These are phyloP conservation scores for Epinephelus lanceolatus DNA, from an alignment of 2,113 vertebrate genomes.

Conservation along the genomic window DNA sequence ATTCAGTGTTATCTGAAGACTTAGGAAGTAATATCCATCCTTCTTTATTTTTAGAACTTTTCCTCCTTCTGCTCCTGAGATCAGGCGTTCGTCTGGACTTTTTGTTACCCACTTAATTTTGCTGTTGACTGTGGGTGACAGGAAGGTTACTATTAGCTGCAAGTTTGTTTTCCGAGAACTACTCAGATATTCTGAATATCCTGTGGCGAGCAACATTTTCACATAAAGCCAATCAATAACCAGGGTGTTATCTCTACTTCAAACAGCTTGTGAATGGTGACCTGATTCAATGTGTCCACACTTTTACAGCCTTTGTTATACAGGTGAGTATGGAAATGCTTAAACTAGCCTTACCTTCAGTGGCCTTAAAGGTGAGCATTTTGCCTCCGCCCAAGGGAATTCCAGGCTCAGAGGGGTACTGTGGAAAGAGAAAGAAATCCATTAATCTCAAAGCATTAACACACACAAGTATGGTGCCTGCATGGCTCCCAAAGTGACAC, in stretches of 20 bases:
- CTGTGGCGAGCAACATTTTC: too few relatives aligned
- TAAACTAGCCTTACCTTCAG: not conserved
- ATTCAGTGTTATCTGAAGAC: slow-evolving; percentile 61
- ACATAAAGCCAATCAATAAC: not conserved
- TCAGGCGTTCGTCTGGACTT: fast-evolving
- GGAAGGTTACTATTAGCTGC: not conserved
- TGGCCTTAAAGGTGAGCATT: not conserved
- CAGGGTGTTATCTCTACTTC: not conserved
- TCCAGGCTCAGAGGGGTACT: fast-evolving
- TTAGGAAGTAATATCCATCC: slow-evolving; percentile 77
- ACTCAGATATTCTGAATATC: too few relatives aligned
- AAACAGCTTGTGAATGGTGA: not conserved
- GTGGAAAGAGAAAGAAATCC: slow-evolving; percentile 10
- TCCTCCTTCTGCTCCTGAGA: fast-evolving
- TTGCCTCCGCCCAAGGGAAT: slow-evolving; percentile 4
- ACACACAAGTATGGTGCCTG: not conserved
- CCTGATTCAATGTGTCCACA: not conserved
- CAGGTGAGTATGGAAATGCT: not conserved
- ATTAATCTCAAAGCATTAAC: slow-evolving; percentile 22
- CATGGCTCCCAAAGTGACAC: slow-evolving; percentile 2
- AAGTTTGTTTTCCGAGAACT: not conserved
- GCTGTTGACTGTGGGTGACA: fast-evolving
- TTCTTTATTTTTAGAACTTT: fast-evolving
- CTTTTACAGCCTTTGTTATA: not conserved
- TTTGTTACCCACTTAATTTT: fast-evolving